phyloP scores from a whole-genome alignment of 2,113 vertebrate species.

The Chloroceryle aenea region DNA sequence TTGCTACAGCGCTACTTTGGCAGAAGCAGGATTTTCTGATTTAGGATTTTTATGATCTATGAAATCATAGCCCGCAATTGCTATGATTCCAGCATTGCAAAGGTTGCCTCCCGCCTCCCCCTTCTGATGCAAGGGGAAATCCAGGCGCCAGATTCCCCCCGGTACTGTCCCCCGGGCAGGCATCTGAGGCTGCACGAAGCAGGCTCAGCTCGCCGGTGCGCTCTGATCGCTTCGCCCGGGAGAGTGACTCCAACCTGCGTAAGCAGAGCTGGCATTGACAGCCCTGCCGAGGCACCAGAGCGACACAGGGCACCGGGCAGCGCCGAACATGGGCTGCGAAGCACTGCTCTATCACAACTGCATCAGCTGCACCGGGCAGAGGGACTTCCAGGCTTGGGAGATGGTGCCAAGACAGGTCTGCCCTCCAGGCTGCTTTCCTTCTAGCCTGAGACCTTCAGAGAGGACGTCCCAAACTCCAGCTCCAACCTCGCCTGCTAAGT shows the following conservation, averaged over 20 bases:
- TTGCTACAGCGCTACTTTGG: background rate
- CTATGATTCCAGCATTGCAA: background rate
- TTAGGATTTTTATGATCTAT: no score
- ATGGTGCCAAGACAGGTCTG: accelerated
- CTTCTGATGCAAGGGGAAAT: background rate
- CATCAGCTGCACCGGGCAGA: accelerated
- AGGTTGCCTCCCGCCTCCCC: background rate
- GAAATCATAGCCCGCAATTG: background rate
- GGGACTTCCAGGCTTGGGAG: background rate
- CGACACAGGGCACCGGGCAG: accelerated
- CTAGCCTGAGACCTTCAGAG: background rate
- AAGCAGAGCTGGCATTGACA: accelerated
- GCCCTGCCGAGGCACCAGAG: accelerated
- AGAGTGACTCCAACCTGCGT: accelerated
- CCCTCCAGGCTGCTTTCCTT: background rate
- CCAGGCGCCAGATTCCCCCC: background rate
- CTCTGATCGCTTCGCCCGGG: background rate
- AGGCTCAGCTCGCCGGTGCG: accelerated
- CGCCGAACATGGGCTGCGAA: accelerated
- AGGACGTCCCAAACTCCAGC: background rate
- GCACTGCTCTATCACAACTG: accelerated
- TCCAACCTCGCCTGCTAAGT: background rate
- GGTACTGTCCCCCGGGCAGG: accelerated
- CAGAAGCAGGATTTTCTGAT: background rate
- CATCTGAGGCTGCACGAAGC: accelerated